Evolutionary conservation across 2,888 invertebrate species (phyloP), one percentile per base, ranked within the genome.

Genomic region (Drosophila diplacantha): DNA sequence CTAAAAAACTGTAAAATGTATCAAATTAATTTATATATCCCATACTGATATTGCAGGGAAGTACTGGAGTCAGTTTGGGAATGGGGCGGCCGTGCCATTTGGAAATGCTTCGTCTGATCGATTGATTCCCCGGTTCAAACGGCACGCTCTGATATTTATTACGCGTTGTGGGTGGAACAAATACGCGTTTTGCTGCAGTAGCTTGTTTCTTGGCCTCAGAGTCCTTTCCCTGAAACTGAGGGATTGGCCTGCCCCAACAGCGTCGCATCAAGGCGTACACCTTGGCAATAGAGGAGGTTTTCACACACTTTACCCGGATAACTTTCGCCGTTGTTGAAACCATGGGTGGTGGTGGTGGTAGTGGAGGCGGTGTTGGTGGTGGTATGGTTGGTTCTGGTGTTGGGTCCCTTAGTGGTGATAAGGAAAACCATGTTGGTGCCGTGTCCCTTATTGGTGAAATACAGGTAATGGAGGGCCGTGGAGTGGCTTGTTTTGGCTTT

Each of bases 1-100:
- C 44, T 44, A 0, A 44, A 44, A 29, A 44, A 44, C 44, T 44
- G 44, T 20, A 44, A 44, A 20, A 31, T 29, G 8, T 44, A 14
- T 1, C 8, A 20, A 31, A 31, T 44, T 44, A 44, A 20, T 44
- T 22, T 0, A 12, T 7, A 18, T 12, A 3, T 44, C 8, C 12
- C 14, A 44, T 5, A 8, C 8, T 18, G 31, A 12, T 12, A 18
- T 12, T 18, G 4, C 2, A 18, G 3, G 24, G 4, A 6, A 20
- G 8, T 44, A 44, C 44, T 8, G 44, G 44, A 20, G 44, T 44
- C 44, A 44, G 29, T 8, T 3, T 0, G 1, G 44, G 29, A 18
- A 44, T 31, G 8, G 29, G 29, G 14, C 29, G 29, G 3, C 29
- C 18, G 1, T 44, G 29, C 44, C 29, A 29, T 14, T 44, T 18